Percentiles rank a stretch among this genome's conserved stretches.
These are phyloP conservation scores for Samia ricini DNA, from an alignment of 1,140 invertebrate genomes.

Conservation along the genomic window DNA sequence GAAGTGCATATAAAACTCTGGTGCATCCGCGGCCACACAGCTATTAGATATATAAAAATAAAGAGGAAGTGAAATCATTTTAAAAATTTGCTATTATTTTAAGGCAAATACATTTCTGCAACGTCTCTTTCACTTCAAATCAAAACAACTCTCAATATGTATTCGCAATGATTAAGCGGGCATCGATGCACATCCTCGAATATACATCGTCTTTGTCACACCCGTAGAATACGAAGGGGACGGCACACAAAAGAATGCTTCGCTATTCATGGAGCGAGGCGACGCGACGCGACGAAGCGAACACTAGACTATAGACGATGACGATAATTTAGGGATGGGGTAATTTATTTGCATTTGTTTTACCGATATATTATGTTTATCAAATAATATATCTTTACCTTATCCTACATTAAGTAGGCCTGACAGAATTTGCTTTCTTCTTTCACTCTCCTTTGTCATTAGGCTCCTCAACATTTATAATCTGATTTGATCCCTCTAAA, in stretches of 20 bases:
- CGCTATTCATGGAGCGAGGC: conserved; percentile 61
- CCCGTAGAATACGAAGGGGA: conserved; percentile 40
- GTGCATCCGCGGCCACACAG: no score
- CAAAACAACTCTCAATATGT: conserved; percentile 15
- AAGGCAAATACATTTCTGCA: neutral
- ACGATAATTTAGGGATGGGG: conserved; percentile 50
- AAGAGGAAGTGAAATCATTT: no score
- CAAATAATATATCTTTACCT: neutral
- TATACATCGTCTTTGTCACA: conserved; percentile 24
- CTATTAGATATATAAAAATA: no score
- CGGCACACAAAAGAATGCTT: conserved; percentile 61
- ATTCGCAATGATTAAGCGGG: conserved; percentile 22
- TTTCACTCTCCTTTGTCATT: neutral
- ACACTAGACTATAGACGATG: conserved; percentile 67
- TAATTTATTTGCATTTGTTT: conserved; percentile 3
- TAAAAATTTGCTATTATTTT: no score
- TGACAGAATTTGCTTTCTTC: conserved; percentile 8
- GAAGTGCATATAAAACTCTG: no score
- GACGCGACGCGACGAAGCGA: conserved; percentile 42
- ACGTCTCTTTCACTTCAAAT: conserved; percentile 11
- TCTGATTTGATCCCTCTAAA: no score
- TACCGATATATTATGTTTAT: conserved; percentile 1
- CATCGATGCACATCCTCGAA: conserved; percentile 4
- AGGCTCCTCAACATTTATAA: neutral
- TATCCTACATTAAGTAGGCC: no score